phyloP scores from a whole-genome alignment of 2,797 vertebrate genomes.

The Lepus townsendii region DNA sequence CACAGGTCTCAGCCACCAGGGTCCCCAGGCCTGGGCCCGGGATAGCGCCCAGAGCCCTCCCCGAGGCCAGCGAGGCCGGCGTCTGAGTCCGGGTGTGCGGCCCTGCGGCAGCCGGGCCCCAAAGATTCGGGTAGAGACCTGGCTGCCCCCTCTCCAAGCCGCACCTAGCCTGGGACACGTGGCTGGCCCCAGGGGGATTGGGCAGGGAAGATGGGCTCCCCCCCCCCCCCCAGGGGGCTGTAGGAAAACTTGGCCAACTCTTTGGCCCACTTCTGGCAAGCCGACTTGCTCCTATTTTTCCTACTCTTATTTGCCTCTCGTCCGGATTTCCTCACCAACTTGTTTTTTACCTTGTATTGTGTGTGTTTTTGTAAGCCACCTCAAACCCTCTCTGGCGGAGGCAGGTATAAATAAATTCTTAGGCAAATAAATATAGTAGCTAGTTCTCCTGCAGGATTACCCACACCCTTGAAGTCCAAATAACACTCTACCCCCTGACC shows the following conservation, averaged over 20 bases:
- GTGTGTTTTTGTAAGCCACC: conserved; percentile 68
- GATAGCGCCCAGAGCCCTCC: not conserved
- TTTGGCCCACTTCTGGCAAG: conserved; percentile 58
- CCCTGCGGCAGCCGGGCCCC: no score
- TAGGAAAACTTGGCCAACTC: conserved; percentile 58
- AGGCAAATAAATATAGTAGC: conserved; percentile 42
- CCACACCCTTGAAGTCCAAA: conserved; percentile 61
- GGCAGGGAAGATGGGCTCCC: not conserved
- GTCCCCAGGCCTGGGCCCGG: not conserved
- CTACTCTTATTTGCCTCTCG: not conserved
- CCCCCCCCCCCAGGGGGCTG: not conserved
- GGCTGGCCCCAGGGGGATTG: not conserved
- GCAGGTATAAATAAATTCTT: conserved; percentile 64
- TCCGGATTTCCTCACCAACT: conserved; percentile 55
- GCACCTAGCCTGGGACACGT: not conserved
- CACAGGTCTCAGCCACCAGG: not conserved
- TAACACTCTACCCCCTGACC: not conserved
- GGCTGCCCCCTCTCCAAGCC: not conserved
- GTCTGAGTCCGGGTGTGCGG: not conserved
- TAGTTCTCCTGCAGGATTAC: conserved; percentile 5
- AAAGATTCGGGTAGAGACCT: not conserved
- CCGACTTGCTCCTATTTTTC: conserved; percentile 23
- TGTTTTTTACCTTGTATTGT: conserved; percentile 48
- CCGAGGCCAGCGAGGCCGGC: not conserved
- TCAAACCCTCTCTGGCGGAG: conserved; percentile 59